Base-by-base conservation (phyloP, 1,140 invertebrate genomes). In the Meloidogyne exigua region DNA sequence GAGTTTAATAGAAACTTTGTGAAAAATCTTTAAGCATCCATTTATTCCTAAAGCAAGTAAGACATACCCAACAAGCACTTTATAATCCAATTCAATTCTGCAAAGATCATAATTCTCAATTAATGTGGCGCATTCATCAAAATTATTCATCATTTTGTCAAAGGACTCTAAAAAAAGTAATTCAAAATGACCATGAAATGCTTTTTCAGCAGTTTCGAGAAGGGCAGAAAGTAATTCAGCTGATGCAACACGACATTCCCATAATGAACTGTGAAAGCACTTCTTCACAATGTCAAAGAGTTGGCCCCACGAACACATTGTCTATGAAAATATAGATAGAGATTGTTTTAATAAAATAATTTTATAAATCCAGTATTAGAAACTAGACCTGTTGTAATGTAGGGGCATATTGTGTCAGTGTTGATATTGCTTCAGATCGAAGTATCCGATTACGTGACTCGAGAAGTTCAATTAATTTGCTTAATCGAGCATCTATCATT, bases 191-290 rank as follows among this genome's bases (percentile, higher is more conserved):
- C n/a, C 13, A 65, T 11, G 21, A 26, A 28, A 39, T 12, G 74
- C 39, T n/a, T 21, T 71, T 10, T 26, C 13, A 36, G 71, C 25
- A n/a, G 15, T 64, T 42, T 68, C 49, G 18, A 83, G 62, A 23
- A 81, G 26, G 21, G 64, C 28, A 13, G 57, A 74, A 18, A 82
- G 28, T 11, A 81, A 71, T 26, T 81, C 67, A 1, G 81, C 83
- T 10, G 81, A 81, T 25, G 83, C 77, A 13, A 71, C 49, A 11
- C 83, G 77, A 23, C 79, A 68, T 23, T 82, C 83, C 82, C 82
- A 83, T 10, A 44, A 71, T 12, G 49, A 70, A 64, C 44, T 80
- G 64, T 28, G 49, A 18, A 28, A 13, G 21, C 44, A 76, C 23
- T 78, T 28, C 18, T 11, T 28, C 18, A 78, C 32, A 12, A 62